Evolutionary conservation across 2,888 invertebrate genomes (phyloP).

Genomic region (Tubulanus polymorphus): DNA sequence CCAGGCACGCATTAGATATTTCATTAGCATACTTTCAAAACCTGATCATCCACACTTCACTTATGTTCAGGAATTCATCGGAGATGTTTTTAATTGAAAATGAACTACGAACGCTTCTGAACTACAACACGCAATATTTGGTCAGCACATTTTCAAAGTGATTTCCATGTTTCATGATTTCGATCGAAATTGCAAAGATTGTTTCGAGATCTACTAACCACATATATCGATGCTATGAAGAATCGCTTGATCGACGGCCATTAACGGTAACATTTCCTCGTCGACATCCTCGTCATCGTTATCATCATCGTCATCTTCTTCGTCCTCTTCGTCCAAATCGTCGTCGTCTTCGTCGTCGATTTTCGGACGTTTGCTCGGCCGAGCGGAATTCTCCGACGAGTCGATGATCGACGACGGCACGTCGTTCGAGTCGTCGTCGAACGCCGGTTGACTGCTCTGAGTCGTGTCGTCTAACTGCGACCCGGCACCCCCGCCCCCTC

Average conservation of each 20-base stretch:
- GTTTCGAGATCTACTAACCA: constrained; percentile 60
- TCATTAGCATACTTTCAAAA: too few species aligned
- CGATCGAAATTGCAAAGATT: too few species aligned
- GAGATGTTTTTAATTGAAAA: too few species aligned
- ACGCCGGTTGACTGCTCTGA: constrained; percentile 23
- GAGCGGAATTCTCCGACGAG: neutral
- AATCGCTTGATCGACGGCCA: constrained; percentile 86
- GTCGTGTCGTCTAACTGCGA: constrained; percentile 4
- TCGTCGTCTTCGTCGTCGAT: too few species aligned
- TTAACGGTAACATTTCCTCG: constrained; percentile 58
- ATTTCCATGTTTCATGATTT: too few species aligned
- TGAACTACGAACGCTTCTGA: too few species aligned
- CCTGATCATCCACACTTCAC: too few species aligned
- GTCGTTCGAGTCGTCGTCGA: constrained; percentile 56
- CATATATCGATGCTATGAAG: constrained; percentile 87
- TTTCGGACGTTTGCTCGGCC: constrained; percentile 18
- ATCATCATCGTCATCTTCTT: constrained; percentile 59
- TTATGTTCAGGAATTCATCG: too few species aligned
- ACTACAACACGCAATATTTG: too few species aligned
- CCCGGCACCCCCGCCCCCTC: constrained; percentile 12
- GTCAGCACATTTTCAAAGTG: too few species aligned
- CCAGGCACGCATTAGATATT: too few species aligned
- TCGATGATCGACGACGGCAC: constrained; percentile 1
- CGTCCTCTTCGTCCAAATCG: constrained; percentile 17
- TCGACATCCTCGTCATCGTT: constrained; percentile 34